Conservation (phyloP, 2,113 vertebrate species). For the Bambusicola thoracicus region DNA sequence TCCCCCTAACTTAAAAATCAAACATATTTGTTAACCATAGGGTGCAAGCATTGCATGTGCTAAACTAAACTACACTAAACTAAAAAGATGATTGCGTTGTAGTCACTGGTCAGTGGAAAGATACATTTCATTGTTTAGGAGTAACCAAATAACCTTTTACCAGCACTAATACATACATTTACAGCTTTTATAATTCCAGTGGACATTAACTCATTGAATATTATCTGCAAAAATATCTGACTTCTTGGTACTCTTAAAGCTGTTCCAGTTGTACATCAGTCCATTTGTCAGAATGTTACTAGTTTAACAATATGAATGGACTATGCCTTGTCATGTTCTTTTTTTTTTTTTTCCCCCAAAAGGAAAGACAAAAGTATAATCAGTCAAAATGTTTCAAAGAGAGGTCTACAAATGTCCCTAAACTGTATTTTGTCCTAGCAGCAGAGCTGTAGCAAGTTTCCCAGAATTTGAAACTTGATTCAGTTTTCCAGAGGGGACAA, state of each 20-base stretch:
- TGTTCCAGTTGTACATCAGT: background rate
- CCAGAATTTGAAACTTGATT: background rate
- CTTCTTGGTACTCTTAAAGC: background rate
- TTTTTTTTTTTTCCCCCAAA: slow-evolving; percentile 3
- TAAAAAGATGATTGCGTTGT: background rate
- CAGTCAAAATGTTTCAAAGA: background rate
- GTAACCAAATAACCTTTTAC: background rate
- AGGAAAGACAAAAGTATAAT: background rate
- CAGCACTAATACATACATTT: background rate
- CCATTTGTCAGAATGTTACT: background rate
- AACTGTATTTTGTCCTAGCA: background rate
- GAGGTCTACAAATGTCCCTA: background rate
- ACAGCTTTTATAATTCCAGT: background rate
- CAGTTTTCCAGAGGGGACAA: background rate
- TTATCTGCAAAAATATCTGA: background rate
- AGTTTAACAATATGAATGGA: background rate
- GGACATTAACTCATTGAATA: background rate
- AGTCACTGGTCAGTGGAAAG: background rate
- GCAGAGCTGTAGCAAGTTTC: background rate
- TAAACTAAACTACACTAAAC: background rate
- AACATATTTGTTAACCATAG: background rate
- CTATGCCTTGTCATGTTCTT: background rate
- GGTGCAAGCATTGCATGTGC: background rate
- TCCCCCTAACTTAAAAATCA: slow-evolving; percentile 36
- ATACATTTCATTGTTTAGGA: background rate